Evolutionary conservation across 2,888 invertebrate species (phyloP).

Genomic region (Agriotes lineatus): DNA sequence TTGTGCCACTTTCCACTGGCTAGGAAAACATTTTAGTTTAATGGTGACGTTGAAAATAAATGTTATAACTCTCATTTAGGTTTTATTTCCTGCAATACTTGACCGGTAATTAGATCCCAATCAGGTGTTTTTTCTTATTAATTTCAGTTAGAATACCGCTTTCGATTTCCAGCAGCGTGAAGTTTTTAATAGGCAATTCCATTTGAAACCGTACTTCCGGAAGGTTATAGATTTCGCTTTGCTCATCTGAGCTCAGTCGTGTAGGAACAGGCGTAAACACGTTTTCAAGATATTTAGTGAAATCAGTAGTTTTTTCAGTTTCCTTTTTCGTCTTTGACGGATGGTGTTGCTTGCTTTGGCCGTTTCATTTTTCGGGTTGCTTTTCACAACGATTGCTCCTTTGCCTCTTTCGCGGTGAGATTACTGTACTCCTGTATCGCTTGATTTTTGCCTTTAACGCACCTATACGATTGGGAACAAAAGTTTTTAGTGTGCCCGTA

Average conservation of each 20-base stretch:
- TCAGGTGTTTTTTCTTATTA: not conserved
- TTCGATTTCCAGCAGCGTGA: constrained; percentile 1
- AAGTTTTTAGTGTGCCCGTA: no score
- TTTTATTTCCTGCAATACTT: not conserved
- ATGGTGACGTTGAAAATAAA: not conserved
- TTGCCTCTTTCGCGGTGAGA: not conserved
- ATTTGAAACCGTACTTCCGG: not conserved
- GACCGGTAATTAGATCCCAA: constrained; percentile 3
- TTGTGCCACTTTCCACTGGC: no score
- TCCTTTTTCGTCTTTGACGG: no score
- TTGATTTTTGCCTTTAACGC: not conserved
- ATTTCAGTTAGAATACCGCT: not conserved
- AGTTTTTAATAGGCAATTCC: constrained; percentile 2
- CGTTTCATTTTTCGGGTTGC: not conserved
- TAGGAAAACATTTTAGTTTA: not conserved
- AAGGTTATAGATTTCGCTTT: not conserved
- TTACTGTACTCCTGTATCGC: not conserved
- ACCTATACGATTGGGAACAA: no score
- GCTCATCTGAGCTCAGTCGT: constrained; percentile 2
- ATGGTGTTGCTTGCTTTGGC: not conserved
- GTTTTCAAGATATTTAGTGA: not conserved
- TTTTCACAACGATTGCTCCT: not conserved
- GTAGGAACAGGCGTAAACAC: not conserved
- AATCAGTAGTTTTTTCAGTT: not conserved
- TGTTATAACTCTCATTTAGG: constrained; percentile 1